Base-by-base conservation (phyloP, 2,888 invertebrate species). In the Charanyca ferruginea region DNA sequence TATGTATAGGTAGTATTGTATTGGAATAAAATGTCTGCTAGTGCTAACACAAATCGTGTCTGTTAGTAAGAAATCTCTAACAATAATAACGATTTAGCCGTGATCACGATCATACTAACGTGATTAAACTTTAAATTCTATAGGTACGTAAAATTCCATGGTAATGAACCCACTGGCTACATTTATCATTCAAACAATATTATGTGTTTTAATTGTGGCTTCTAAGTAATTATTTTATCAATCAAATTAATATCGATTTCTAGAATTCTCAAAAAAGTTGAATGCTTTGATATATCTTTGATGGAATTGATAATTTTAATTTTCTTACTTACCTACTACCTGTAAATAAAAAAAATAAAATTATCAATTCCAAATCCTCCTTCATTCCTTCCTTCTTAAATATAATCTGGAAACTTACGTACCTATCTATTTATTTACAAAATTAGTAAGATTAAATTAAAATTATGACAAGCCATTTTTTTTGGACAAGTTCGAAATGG, bases 61-160 rank as follows among this genome's bases (percentile, higher is more conserved):
- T 45, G 66, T 57, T 53, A 54, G 62, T 77, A 47, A 77, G 75
- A 77, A 73, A 77, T 77, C 73, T 51, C 73, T 66, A 77, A 76
- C 79, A 78, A 66, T 53, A 74, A 77, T 72, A 76, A 79, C 68
- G 66, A 80, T 70, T 82, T 66, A 73, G 55, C 72, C 83, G 79
- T 86, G 86, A 79, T 80, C 86, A 86, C 87, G 87, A 85, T 75
- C 51, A 69, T 73, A 49, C 25, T 72, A 66, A 73, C 76, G 79
- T 85, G 83, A 76, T 74, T 69, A 32, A 75, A 80, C 61, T 73
- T 52, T 60, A 54, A 62, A 63, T 60, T 49, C 20, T 48, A 61
- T 35, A 38, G 42, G 64, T n/a, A n/a, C n/a, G n/a, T n/a, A n/a
- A n/a, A n/a, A 62, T 45, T 80, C 60, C 55, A 64, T 71, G 72